Percentiles rank a stretch among this genome's conserved stretches.
phyloP scores from a whole-genome alignment of 2,797 vertebrate species.

The Eupleurogrammus muticus region DNA sequence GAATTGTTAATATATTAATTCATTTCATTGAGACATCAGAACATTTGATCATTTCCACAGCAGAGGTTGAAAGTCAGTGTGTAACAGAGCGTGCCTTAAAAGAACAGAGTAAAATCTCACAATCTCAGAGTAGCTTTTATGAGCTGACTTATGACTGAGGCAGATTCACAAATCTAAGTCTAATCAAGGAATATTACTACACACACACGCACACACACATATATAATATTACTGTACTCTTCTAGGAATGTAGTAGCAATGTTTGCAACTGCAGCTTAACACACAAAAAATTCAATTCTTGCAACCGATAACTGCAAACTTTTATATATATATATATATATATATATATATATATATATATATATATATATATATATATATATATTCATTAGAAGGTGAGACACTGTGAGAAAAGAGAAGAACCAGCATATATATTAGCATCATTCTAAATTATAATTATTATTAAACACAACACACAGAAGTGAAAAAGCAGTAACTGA shows the following conservation, averaged over 20 bases:
- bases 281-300: not conserved
- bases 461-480: no score
- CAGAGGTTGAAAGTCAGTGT: slow-evolving; percentile 6
- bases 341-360: no score
- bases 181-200: slow-evolving; percentile 20
- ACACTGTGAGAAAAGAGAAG: no score
- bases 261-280: not conserved
- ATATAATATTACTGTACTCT: not conserved
- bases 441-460: no score
- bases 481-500: no score
- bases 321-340: no score
- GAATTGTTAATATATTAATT: slow-evolving; percentile 29
- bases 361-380: no score
- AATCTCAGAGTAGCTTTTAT: slow-evolving; percentile 13
- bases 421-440: no score
- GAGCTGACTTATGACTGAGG: slow-evolving; percentile 22
- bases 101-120: not conserved
- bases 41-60: slow-evolving; percentile 17
- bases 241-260: not conserved
- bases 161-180: not conserved
- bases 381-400: no score
- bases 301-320: not conserved
- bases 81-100: slow-evolving; percentile 34
- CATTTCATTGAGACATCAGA: slow-evolving; percentile 13
- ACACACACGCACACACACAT: slow-evolving; percentile 3